phyloP scores from a whole-genome alignment of 2,797 vertebrate genomes.

The Gastrophryne carolinensis region DNA sequence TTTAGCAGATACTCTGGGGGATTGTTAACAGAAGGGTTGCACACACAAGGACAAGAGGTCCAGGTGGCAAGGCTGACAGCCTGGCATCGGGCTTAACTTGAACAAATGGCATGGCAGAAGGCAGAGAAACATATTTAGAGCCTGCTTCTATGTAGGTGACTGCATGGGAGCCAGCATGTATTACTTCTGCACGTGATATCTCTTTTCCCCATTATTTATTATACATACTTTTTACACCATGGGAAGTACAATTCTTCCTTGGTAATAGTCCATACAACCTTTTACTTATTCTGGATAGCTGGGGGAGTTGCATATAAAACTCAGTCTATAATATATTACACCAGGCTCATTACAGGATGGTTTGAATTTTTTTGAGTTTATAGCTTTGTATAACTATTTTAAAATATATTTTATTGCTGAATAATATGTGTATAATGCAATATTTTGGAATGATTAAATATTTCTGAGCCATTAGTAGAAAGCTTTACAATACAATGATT shows the following conservation, averaged over 20 bases:
- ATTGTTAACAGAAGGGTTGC: conserved; percentile 73
- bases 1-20: conserved; percentile 79
- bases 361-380: too few relatives aligned
- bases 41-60: conserved; percentile 69
- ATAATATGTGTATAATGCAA: background rate
- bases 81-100: conserved; percentile 56
- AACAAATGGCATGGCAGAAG: conserved; percentile 52
- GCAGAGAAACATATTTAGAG: conserved; percentile 31
- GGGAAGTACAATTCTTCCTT: too few relatives aligned
- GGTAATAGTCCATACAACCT: too few relatives aligned
- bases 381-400: too few relatives aligned
- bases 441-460: background rate
- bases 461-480: background rate
- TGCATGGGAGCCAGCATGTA: too few relatives aligned
- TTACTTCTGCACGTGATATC: too few relatives aligned
- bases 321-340: background rate
- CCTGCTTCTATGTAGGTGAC: conserved; percentile 14
- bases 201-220: too few relatives aligned
- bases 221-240: too few relatives aligned
- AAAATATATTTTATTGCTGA: background rate
- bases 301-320: background rate
- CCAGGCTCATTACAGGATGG: too few relatives aligned
- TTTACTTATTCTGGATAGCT: too few relatives aligned
- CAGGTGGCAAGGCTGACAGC: conserved; percentile 70
- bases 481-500: background rate